Conservation (phyloP, 92 coral and sea anemone genomes). For the Parazoanthus swiftii region DNA sequence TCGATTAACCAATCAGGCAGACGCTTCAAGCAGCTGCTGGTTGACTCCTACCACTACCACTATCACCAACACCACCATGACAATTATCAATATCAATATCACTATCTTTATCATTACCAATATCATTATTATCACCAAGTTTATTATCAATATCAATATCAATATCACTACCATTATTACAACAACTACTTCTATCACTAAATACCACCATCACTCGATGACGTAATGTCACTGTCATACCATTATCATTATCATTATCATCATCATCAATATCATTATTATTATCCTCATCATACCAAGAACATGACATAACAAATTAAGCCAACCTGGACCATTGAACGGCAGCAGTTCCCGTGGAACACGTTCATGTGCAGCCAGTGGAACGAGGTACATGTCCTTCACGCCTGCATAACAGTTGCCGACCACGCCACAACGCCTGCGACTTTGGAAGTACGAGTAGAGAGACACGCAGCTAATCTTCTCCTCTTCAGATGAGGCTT, state of each 20-base stretch:
- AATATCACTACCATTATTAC: background rate
- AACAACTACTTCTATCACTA: no score
- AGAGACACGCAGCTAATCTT: conserved; percentile 91
- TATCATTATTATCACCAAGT: background rate
- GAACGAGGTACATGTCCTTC: conserved; percentile 95
- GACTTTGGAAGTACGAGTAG: conserved; percentile 96
- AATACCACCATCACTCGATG: no score
- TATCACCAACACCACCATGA: no score
- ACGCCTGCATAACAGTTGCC: conserved; percentile 92
- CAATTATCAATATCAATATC: no score
- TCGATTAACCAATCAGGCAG: no score
- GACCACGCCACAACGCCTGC: conserved; percentile 98
- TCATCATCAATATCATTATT: background rate
- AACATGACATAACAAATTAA: background rate
- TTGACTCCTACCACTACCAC: no score
- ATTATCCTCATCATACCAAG: background rate
- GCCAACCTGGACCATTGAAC: conserved; percentile 96
- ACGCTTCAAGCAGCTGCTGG: no score
- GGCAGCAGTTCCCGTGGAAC: conserved; percentile 86
- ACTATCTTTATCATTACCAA: background rate
- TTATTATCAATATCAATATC: background rate
- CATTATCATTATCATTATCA: background rate
- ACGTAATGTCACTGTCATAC: background rate
- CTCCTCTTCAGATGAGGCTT: conserved; percentile 92
- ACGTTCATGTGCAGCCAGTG: conserved; percentile 86